A percentile compares a stretch with the other conserved stretches of the same genome.
Conservation (phyloP, 2,888 invertebrate genomes). For the Matsumyia berberina region DNA sequence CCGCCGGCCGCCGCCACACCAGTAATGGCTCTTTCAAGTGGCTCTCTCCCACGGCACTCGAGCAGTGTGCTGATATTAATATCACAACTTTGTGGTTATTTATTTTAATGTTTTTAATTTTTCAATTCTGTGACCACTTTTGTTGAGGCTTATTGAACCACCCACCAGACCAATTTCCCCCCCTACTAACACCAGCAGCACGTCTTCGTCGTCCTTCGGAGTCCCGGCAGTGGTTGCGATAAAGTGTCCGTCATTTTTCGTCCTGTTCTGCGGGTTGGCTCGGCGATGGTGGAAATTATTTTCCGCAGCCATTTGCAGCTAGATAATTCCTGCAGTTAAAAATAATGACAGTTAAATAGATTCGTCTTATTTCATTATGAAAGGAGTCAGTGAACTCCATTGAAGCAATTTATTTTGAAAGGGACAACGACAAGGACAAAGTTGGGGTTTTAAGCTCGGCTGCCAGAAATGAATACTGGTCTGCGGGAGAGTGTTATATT, state of each 20-base stretch:
- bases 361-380: conserved; percentile 75
- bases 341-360: conserved; percentile 77
- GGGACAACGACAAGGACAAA: conserved; percentile 11
- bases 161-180: conserved; percentile 14
- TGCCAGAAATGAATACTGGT: conserved; percentile 23
- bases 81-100: conserved; percentile 77
- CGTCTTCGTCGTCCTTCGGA: not conserved
- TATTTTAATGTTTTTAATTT: conserved; percentile 78
- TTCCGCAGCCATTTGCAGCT: conserved; percentile 73
- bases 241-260: conserved; percentile 73
- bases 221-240: conserved; percentile 56
- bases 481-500: not conserved
- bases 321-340: conserved; percentile 77
- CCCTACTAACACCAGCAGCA: not conserved
- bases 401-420: conserved; percentile 67
- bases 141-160: conserved; percentile 71
- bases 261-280: conserved; percentile 36
- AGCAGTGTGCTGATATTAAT: conserved; percentile 68
- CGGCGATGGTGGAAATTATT: conserved; percentile 68
- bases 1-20: conserved; percentile 26
- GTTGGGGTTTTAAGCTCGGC: conserved; percentile 20
- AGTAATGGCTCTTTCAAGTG: conserved; percentile 48
- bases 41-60: conserved; percentile 35
- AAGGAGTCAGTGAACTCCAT: conserved; percentile 73
- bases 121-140: conserved; percentile 74